A percentile compares a stretch with the other conserved stretches of the same genome.
Conservation (phyloP, 2,888 invertebrate species). For the Nycteola revayana region DNA sequence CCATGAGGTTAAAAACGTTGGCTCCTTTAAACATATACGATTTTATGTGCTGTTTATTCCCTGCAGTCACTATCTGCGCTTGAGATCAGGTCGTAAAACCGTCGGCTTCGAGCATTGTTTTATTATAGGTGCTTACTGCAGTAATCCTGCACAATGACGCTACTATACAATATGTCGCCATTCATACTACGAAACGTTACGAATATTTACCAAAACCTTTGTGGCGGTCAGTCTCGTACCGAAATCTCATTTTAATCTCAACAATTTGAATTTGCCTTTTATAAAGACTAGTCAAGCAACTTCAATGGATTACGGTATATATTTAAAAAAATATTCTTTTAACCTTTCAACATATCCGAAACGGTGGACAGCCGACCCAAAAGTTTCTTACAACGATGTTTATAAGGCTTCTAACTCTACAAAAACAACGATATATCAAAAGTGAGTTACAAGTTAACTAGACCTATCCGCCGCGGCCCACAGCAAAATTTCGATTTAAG, state of each 20-base stretch:
- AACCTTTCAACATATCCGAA: conserved; percentile 46
- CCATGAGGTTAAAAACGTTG: conserved; percentile 13
- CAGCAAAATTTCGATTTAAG: conserved; percentile 62
- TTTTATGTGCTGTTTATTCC: conserved; percentile 63
- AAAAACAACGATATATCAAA: conserved; percentile 78
- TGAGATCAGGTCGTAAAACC: conserved; percentile 62
- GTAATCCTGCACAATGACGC: conserved; percentile 54
- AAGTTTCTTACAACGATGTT: conserved; percentile 65
- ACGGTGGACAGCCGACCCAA: conserved; percentile 50
- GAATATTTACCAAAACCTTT: conserved; percentile 14
- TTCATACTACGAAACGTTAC: conserved; percentile 37
- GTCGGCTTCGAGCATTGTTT: conserved; percentile 58
- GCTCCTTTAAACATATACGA: conserved; percentile 44
- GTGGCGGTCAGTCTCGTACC: neutral
- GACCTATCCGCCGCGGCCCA: conserved; percentile 53
- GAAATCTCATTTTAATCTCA: neutral
- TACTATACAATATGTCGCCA: conserved; percentile 52
- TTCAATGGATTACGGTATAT: conserved; percentile 5
- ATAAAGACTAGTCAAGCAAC: neutral
- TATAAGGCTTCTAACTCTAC: conserved; percentile 64
- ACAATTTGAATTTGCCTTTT: neutral
- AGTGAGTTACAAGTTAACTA: conserved; percentile 74
- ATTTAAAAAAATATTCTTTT: conserved; percentile 34
- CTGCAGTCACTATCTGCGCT: conserved; percentile 49
- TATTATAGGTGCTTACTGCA: conserved; percentile 53